Evolutionary conservation across 1,140 invertebrate genomes (phyloP).

Genomic region (Chironomus tepperi): DNA sequence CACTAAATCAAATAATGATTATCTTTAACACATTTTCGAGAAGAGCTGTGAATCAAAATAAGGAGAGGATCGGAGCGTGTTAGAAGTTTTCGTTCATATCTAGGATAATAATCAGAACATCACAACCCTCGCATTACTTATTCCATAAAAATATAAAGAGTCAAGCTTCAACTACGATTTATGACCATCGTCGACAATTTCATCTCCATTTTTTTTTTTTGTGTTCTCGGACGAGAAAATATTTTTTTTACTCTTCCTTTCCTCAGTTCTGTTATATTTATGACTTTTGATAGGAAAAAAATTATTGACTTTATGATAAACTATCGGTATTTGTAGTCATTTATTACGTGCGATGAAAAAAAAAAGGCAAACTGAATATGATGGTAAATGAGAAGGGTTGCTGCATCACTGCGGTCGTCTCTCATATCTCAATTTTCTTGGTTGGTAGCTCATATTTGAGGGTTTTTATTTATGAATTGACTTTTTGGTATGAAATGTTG

Average conservation of each 20-base stretch:
- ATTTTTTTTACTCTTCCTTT: not conserved
- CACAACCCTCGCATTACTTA: slow-evolving; percentile 4
- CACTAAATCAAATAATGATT: slow-evolving; percentile 14
- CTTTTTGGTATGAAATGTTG: no score
- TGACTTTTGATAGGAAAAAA: slow-evolving; percentile 21
- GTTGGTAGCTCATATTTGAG: no score
- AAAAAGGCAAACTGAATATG: not conserved
- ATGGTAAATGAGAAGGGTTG: not conserved
- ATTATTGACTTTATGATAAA: slow-evolving; percentile 23
- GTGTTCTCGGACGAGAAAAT: not conserved
- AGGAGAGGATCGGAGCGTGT: not conserved
- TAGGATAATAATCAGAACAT: not conserved
- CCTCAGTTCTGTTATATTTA: slow-evolving; percentile 11
- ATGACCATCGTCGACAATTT: not conserved
- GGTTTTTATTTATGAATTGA: no score
- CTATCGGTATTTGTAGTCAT: slow-evolving; percentile 4
- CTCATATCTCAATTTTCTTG: no score
- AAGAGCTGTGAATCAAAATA: not conserved
- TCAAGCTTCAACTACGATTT: not conserved
- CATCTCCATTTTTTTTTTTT: not conserved
- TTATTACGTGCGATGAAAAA: not conserved
- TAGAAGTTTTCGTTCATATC: not conserved
- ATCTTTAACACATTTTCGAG: slow-evolving; percentile 13
- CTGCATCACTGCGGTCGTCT: no score
- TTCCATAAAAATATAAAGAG: not conserved